Base-by-base conservation (phyloP, 2,797 vertebrate species). In the Falco naumanni region DNA sequence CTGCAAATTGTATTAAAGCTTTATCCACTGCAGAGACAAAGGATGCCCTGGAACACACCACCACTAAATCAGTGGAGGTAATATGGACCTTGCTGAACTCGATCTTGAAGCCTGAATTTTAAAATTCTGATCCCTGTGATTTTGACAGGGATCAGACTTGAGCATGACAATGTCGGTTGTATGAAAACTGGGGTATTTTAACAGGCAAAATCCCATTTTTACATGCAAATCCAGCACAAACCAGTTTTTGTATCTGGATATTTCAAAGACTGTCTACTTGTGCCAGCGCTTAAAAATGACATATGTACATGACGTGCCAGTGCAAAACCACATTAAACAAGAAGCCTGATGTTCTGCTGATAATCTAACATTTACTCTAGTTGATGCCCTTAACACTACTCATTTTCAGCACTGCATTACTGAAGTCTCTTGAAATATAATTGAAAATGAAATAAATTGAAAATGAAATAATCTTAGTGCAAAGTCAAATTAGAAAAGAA, bases 401-500 rank as follows among this genome's bases (percentile, higher is more conserved):
- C 4, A 31, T 74, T 93, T 84, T 95, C 33, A 83, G 20, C 18
- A 37, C 25, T 61, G 29, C 16, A 26, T 78, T 75, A 43, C 15
- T 76, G 21, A 71, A 68, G 4, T 65, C 11, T 87, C 57, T 61
- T 80, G 87, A 92, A 94, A 91, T 77, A 83, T 87, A 87, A 63
- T 8, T 47, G 29, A 71, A 69, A 84, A 66, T 83, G 19, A 82
- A 90, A 86, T 63, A 56, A 87, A 59, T 25, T n/a, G 29, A 76
- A 91, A 95, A 69, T 43, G 7, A 83, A 93, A 78, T 90, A 85
- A 76, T 71, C 50, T 71, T 70, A 84, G n/a, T 39, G 16, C 7
- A 75, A 94, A 87, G 61, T 84, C 78, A 75, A 92, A 91, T 85
- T 85, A 86, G 72, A 84, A 89, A 89, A 80, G 26, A 84, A 87